Evolutionary conservation across 1,140 invertebrate genomes (phyloP).

Genomic region (Telenomus remus): DNA sequence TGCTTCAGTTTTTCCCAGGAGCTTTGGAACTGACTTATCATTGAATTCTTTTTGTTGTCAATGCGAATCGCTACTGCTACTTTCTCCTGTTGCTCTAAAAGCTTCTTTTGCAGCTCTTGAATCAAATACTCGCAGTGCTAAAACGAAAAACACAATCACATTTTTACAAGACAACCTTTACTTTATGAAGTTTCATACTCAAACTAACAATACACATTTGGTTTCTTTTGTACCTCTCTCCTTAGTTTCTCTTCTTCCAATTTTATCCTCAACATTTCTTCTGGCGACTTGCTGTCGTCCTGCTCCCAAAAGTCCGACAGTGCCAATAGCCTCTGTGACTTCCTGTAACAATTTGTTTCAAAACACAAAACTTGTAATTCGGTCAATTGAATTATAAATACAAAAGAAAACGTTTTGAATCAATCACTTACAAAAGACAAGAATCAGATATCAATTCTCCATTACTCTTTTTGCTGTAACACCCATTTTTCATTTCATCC

Average conservation of each 20-base stretch:
- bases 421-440: conserved; percentile 52
- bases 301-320: conserved; percentile 77
- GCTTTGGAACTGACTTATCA: conserved; percentile 79
- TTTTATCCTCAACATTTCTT: conserved; percentile 75
- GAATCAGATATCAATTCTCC: conserved; percentile 42
- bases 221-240: conserved; percentile 78
- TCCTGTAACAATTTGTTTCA: conserved; percentile 60
- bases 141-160: no score
- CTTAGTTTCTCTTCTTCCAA: conserved; percentile 86
- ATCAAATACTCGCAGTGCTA: conserved; percentile 87
- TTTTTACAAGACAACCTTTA: no score
- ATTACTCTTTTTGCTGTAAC: conserved; percentile 14
- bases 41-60: conserved; percentile 83
- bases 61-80: conserved; percentile 85
- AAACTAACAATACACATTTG: no score
- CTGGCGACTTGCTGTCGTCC: conserved; percentile 66
- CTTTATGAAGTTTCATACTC: no score
- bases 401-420: neutral
- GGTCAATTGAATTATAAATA: neutral
- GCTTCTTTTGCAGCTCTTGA: conserved; percentile 81
- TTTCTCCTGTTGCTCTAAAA: conserved; percentile 85
- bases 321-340: conserved; percentile 70
- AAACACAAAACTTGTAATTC: no score
- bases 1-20: conserved; percentile 76
- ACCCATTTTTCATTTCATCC: neutral